phyloP scores from a whole-genome alignment of 2,113 vertebrate species.

The Papio anubis region DNA sequence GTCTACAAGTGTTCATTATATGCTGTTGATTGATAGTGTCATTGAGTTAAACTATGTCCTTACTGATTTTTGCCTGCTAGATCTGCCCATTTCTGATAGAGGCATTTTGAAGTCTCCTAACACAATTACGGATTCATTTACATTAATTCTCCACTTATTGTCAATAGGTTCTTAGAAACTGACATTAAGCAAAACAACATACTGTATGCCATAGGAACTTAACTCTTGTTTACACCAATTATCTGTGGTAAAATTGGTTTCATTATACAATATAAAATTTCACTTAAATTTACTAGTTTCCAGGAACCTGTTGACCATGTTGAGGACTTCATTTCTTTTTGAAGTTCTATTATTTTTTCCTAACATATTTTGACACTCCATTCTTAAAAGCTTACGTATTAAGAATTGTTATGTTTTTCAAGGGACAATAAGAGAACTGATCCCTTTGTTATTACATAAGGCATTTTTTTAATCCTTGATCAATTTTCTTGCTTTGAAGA shows the following conservation, averaged over 20 bases:
- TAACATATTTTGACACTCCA: background rate
- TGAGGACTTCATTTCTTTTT: background rate
- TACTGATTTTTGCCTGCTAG: background rate
- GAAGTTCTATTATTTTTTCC: background rate
- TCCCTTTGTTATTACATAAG: background rate
- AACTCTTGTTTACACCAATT: too few relatives aligned
- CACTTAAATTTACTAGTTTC: background rate
- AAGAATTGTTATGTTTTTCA: background rate
- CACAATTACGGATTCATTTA: background rate
- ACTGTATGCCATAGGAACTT: background rate
- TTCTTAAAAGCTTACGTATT: background rate
- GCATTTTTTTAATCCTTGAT: background rate
- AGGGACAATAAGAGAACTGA: background rate
- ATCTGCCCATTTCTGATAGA: background rate
- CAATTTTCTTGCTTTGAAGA: background rate
- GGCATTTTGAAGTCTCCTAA: background rate
- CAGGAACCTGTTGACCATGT: background rate
- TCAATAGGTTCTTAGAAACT: background rate
- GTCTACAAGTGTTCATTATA: background rate
- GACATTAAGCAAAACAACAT: background rate
- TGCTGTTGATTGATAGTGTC: background rate
- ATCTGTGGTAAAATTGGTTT: background rate
- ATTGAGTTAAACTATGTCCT: background rate
- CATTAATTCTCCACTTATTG: background rate
- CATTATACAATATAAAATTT: background rate